Evolutionary conservation across 2,797 vertebrate genomes (phyloP).

Genomic region (Orientallactaga sibirica): DNA sequence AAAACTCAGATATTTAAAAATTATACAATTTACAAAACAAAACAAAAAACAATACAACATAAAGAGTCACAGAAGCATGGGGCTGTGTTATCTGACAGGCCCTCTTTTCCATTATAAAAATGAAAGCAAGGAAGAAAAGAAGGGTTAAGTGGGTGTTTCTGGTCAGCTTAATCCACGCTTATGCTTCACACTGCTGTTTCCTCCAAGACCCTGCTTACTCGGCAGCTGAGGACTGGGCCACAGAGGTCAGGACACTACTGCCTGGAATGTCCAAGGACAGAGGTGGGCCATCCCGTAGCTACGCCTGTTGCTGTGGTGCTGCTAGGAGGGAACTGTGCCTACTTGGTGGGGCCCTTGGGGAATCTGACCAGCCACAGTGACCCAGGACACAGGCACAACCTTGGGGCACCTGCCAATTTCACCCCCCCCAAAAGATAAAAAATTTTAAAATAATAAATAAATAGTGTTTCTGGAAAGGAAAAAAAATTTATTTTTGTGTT

Average conservation of each 20-base stretch:
- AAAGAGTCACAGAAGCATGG: conserved; percentile 77
- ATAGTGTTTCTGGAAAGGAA: conserved; percentile 85
- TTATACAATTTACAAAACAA: conserved; percentile 88
- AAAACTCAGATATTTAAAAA: conserved; percentile 88
- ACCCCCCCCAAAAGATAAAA: conserved; percentile 55
- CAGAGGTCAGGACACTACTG: background rate
- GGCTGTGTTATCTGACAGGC: conserved; percentile 80
- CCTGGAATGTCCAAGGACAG: background rate
- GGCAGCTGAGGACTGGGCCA: background rate
- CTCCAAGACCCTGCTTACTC: background rate
- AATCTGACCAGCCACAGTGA: conserved; percentile 36
- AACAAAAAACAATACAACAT: conserved; percentile 72
- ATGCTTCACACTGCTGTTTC: background rate
- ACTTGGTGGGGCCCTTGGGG: conserved; percentile 12
- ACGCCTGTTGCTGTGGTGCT: background rate
- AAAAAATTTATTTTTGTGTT: conserved; percentile 79
- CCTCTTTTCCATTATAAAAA: conserved; percentile 84
- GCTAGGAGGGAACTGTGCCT: background rate
- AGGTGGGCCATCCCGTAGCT: background rate
- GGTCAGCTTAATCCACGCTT: conserved; percentile 60
- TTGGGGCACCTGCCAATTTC: conserved; percentile 70
- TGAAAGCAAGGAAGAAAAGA: conserved; percentile 75
- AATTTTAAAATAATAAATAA: conserved; percentile 78
- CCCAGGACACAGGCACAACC: conserved; percentile 56
- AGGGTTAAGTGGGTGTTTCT: conserved; percentile 72